Evolutionary conservation across 2,888 invertebrate species (phyloP).

Genomic region (Shargacucullia verbasci): DNA sequence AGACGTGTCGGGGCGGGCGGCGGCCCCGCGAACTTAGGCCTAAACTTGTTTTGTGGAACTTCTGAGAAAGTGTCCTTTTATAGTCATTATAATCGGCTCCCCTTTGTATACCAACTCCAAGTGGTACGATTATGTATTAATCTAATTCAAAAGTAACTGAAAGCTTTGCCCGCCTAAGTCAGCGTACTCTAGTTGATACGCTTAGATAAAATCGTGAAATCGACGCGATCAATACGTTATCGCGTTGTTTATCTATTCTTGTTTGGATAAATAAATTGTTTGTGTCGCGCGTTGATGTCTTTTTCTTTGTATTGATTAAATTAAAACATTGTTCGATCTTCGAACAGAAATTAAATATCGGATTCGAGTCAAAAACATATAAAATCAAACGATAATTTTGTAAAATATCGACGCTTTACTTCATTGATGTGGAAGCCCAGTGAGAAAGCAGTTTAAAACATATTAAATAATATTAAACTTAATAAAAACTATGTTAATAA

Average conservation of each 20-base stretch:
- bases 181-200: slow-evolving; percentile 40
- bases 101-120: slow-evolving; percentile 74
- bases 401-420: background rate
- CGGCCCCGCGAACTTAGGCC: slow-evolving; percentile 78
- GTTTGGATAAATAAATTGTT: slow-evolving; percentile 76
- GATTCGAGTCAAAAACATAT: background rate
- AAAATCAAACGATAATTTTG: background rate
- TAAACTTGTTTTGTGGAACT: slow-evolving; percentile 74
- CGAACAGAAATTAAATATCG: no score
- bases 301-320: slow-evolving; percentile 67
- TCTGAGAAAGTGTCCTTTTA: slow-evolving; percentile 82
- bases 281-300: slow-evolving; percentile 84
- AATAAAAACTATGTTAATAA: slow-evolving; percentile 10
- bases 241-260: slow-evolving; percentile 71
- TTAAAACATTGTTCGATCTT: background rate
- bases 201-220: slow-evolving; percentile 69
- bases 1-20: slow-evolving; percentile 66
- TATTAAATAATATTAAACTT: background rate
- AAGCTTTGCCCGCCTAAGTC: slow-evolving; percentile 71
- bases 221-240: slow-evolving; percentile 83
- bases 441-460: slow-evolving; percentile 9
- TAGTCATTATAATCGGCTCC: slow-evolving; percentile 69
- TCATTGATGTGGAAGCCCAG: slow-evolving; percentile 5
- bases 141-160: slow-evolving; percentile 28
- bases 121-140: slow-evolving; percentile 40